Conservation (phyloP, 2,113 vertebrate genomes). For the Percopsis transmontana region DNA sequence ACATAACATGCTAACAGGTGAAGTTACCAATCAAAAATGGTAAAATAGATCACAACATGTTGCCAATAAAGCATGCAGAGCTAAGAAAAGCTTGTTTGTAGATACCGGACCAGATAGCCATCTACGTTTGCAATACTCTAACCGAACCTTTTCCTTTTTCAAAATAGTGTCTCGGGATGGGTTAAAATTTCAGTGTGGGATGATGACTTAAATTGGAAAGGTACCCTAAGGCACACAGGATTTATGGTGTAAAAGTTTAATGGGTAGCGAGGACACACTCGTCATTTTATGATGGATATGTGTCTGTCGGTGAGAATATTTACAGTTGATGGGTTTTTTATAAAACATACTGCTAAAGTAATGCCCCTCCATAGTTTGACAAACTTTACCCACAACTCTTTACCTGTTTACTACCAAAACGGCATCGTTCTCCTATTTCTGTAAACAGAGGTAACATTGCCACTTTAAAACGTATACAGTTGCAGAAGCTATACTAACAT, state of each 20-base stretch:
- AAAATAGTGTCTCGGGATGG: neutral
- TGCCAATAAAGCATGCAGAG: neutral
- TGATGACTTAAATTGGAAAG: slow-evolving; percentile 1
- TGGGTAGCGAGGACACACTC: neutral
- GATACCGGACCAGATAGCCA: neutral
- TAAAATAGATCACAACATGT: slow-evolving; percentile 7
- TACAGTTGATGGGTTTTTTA: neutral
- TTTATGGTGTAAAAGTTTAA: neutral
- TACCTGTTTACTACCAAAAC: slow-evolving; percentile 1
- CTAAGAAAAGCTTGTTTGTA: neutral
- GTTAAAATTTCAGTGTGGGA: slow-evolving; percentile 1
- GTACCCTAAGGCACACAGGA: neutral
- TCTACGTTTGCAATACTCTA: neutral
- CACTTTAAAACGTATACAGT: too few species aligned
- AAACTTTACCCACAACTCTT: neutral
- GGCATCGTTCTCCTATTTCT: slow-evolving; percentile 16
- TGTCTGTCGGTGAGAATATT: slow-evolving; percentile 6
- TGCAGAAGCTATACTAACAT: too few species aligned
- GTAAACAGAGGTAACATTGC: slow-evolving; percentile 23
- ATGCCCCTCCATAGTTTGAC: neutral
- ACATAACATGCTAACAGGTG: slow-evolving; percentile 62
- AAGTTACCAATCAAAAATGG: slow-evolving; percentile 32
- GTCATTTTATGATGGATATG: neutral
- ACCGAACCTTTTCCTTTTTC: neutral
- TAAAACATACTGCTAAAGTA: neutral